These are phyloP conservation scores for Tachina grossa DNA, from an alignment of 2,888 invertebrate species.

Conservation along the genomic window DNA sequence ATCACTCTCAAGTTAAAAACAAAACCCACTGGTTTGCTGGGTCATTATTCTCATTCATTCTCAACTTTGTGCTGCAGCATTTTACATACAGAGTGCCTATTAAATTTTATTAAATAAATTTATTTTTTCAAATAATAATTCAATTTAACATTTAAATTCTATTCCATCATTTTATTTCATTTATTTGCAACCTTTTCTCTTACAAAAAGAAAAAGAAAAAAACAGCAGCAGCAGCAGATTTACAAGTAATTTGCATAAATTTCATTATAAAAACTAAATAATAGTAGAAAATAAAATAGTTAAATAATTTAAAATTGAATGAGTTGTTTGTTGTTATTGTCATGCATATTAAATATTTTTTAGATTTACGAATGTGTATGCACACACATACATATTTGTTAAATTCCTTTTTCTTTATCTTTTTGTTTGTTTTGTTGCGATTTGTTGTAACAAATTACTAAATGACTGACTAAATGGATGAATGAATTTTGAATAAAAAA, in stretches of 20 bases:
- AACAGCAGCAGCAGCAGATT: conserved; percentile 40
- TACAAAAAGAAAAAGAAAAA: not conserved
- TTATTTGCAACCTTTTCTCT: conserved; percentile 28
- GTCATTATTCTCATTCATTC: not conserved
- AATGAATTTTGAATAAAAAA: conserved; percentile 18
- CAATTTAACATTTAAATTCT: conserved; percentile 46
- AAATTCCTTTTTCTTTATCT: not conserved
- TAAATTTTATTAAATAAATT: conserved; percentile 24
- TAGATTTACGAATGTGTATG: conserved; percentile 2
- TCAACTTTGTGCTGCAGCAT: not conserved
- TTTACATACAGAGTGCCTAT: not conserved
- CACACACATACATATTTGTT: not conserved
- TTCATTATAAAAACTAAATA: not conserved
- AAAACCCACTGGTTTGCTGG: not conserved
- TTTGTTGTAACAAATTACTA: conserved; percentile 45
- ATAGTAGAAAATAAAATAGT: conserved; percentile 30
- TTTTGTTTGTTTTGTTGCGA: not conserved
- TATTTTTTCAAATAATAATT: conserved; percentile 33
- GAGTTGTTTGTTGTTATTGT: conserved; percentile 35
- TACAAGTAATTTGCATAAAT: conserved; percentile 59
- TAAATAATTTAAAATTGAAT: conserved; percentile 50
- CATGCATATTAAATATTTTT: conserved; percentile 25
- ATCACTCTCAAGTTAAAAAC: not conserved
- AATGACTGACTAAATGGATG: conserved; percentile 47
- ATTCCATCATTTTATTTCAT: conserved; percentile 19